Base-by-base conservation (phyloP, 1,140 invertebrate species). In the Trichoplusia ni region DNA sequence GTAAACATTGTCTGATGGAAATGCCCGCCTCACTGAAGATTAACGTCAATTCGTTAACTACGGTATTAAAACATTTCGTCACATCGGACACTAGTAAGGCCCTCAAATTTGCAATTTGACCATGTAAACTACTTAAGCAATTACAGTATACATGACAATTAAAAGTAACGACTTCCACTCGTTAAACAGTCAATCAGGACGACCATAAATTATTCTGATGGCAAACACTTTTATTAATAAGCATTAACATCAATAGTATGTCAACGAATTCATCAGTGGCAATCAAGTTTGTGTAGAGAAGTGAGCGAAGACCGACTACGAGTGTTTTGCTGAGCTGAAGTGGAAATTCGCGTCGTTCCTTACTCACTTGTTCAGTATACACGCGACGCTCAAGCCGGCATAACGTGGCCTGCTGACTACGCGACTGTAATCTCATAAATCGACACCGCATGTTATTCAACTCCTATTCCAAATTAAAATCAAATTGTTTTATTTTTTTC, bases 191-290 rank as follows among this genome's bases (percentile, higher is more conserved):
- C n/a, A n/a, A n/a, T n/a, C n/a, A n/a, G n/a, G n/a, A n/a, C n/a
- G n/a, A n/a, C n/a, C n/a, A n/a, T n/a, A n/a, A n/a, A n/a, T n/a
- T n/a, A n/a, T n/a, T n/a, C n/a, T n/a, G n/a, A n/a, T n/a, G n/a
- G n/a, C n/a, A n/a, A n/a, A n/a, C n/a, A n/a, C n/a, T n/a, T n/a
- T n/a, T n/a, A 47, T 8, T n/a, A 33, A 33, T 0, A 42, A 42
- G 3, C n/a, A 9, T 9, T 2, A 42, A 42, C 11, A 27, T 4
- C 23, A 33, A 21, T 29, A 25, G 16, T 63, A 64, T 65, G 67
- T 74, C 64, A 75, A 80, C 73, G 67, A 73, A 73, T 80, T 75
- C 69, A 75, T 79, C 73, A 76, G 27, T 51, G 46, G 40, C 64
- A 70, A 74, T 71, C 72, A 74, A 75, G 70, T 73, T 68, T 71